Base-by-base conservation (phyloP, 2,797 vertebrate genomes). In the Perodicticus potto region DNA sequence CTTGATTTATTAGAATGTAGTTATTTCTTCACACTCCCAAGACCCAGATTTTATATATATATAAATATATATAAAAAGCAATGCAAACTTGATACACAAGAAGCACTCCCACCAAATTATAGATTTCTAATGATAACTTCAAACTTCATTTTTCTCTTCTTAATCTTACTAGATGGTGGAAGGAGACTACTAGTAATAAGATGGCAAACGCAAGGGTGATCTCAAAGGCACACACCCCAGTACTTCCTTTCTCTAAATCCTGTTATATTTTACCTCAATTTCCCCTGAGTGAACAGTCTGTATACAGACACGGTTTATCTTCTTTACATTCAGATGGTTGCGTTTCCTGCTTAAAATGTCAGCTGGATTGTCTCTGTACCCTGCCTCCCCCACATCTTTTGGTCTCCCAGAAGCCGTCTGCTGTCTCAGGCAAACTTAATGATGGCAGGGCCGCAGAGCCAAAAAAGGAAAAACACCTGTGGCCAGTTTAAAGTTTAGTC, bases 401-500 rank as follows among this genome's bases (percentile, higher is more conserved):
- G 97, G 97, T 97, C 95, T 97, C 95, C 82, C 96, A 97, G 95
- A 97, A 97, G 95, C 96, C 94, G 97, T 96, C 97, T 98, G 97
- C 97, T 97, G 97, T 96, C 96, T 97, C 97, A 98, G 96, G 97
- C 97, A 97, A 97, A 97, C 97, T 95, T 97, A 97, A 98, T 97
- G 97, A 97, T 92, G 96, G 85, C 93, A 97, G 88, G 97, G 97
- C 97, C 93, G 89, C 94, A 89, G 96, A 97, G 96, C 97, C 97
- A 97, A 97, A 98, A 98, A 98, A 97, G 97, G 97, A 97, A 97
- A 96, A 97, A 91, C 97, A 98, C 97, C 97, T 98, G 97, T 98
- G 97, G 96, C 97, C 97, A 97, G 97, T 81, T 53, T 65, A 96
- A 97, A 97, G 97, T 98, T 97, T 94, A 86, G 95, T 96, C 97